Evolutionary conservation across 2,797 vertebrate genomes (phyloP).

Genomic region (Poeciliopsis turneri): DNA sequence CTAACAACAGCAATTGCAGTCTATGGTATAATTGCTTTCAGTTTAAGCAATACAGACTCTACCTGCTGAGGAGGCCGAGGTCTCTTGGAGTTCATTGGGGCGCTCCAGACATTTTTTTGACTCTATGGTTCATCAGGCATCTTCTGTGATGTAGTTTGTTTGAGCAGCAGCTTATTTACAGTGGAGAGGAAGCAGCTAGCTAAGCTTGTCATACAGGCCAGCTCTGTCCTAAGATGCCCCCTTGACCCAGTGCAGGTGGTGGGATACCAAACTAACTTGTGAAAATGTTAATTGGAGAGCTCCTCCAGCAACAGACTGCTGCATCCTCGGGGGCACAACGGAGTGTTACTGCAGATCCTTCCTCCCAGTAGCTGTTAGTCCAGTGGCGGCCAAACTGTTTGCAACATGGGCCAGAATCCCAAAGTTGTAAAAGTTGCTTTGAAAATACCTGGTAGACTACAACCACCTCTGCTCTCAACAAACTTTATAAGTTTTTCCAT

Average conservation of each 20-base stretch:
- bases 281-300: neutral
- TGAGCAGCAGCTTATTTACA: neutral
- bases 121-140: neutral
- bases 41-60: neutral
- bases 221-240: neutral
- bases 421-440: no score
- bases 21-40: neutral
- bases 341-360: neutral
- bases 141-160: neutral
- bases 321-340: neutral
- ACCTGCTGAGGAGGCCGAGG: neutral
- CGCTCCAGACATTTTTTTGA: neutral
- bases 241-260: neutral
- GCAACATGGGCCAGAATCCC: no score
- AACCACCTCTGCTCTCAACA: neutral
- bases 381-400: no score
- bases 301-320: neutral
- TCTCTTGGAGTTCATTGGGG: neutral
- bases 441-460: no score
- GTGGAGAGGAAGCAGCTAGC: neutral
- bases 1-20: no score
- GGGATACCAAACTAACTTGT: neutral
- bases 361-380: neutral
- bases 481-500: neutral
- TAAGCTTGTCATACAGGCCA: neutral